These are phyloP conservation scores for Syndactyla subalaris DNA, from an alignment of 2,797 vertebrate species.

Conservation along the genomic window DNA sequence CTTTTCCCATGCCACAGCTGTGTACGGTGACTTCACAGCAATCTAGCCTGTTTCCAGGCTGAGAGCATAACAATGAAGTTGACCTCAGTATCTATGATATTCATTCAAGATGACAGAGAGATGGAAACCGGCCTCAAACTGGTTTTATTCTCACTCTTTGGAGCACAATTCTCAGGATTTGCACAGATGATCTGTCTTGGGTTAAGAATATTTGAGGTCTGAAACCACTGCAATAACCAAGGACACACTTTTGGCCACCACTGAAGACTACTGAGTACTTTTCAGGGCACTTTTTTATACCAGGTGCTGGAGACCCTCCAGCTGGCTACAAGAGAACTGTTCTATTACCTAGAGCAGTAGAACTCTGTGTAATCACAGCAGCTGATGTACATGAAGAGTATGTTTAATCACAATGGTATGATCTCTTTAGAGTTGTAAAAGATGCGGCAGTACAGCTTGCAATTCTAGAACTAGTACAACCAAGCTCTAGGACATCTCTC, in stretches of 20 bases:
- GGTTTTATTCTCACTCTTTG: background rate
- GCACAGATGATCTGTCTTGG: background rate
- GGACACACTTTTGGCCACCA: background rate
- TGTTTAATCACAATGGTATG: background rate
- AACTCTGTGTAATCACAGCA: background rate
- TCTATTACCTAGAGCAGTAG: background rate
- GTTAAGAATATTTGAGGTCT: background rate
- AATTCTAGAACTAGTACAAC: background rate
- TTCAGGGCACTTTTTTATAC: background rate
- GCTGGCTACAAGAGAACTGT: background rate
- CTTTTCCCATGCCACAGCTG: constrained; percentile 44
- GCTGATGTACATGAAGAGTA: background rate
- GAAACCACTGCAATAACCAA: background rate
- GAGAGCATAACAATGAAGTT: background rate
- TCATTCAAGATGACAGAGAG: background rate
- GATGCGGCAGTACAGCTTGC: background rate
- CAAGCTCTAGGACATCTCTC: background rate
- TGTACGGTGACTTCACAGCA: constrained; percentile 33
- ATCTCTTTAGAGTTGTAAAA: background rate
- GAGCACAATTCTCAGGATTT: background rate
- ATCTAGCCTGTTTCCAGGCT: constrained; percentile 31
- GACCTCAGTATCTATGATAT: background rate
- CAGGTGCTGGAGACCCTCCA: background rate
- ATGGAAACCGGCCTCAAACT: background rate
- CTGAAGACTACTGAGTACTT: background rate